These are phyloP conservation scores for Metaphire vulgaris DNA, from an alignment of 1,140 invertebrate species.

Conservation along the genomic window DNA sequence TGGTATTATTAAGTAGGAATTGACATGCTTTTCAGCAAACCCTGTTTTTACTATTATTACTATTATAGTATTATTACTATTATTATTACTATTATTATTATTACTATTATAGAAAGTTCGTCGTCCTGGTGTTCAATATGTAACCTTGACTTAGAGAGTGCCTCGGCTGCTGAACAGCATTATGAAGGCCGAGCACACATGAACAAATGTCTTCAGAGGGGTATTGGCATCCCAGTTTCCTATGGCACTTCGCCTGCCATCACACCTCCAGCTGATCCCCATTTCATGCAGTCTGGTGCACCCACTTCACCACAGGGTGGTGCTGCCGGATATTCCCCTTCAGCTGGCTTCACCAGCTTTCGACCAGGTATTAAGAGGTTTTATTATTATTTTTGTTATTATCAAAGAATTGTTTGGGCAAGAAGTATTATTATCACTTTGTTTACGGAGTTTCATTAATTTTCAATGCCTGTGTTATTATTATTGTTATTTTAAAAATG, in stretches of 20 bases:
- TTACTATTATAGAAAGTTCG: not conserved
- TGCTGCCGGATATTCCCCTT: not conserved
- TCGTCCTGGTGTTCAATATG: not conserved
- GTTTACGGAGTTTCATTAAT: too few species aligned
- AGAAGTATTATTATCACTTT: too few species aligned
- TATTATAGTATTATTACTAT: not conserved
- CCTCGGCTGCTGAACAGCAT: not conserved
- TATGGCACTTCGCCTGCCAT: not conserved
- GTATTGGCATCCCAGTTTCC: not conserved
- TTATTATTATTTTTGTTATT: not conserved
- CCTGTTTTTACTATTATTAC: slow-evolving; percentile 1
- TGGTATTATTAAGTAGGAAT: too few species aligned
- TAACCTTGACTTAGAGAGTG: not conserved
- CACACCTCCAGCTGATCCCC: too few species aligned
- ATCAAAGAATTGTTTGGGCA: too few species aligned
- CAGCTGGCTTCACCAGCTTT: not conserved
- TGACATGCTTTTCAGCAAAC: too few species aligned
- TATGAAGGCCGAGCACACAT: not conserved
- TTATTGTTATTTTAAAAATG: too few species aligned
- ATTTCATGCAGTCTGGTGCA: not conserved
- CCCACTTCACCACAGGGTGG: not conserved
- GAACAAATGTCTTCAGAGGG: not conserved
- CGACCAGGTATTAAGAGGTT: not conserved
- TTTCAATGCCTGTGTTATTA: too few species aligned
- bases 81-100: not conserved